A percentile compares a stretch with the other conserved stretches of the same genome.
These are phyloP conservation scores for Phrynocephalus forsythii DNA, from an alignment of 2,797 vertebrate genomes.

Conservation along the genomic window DNA sequence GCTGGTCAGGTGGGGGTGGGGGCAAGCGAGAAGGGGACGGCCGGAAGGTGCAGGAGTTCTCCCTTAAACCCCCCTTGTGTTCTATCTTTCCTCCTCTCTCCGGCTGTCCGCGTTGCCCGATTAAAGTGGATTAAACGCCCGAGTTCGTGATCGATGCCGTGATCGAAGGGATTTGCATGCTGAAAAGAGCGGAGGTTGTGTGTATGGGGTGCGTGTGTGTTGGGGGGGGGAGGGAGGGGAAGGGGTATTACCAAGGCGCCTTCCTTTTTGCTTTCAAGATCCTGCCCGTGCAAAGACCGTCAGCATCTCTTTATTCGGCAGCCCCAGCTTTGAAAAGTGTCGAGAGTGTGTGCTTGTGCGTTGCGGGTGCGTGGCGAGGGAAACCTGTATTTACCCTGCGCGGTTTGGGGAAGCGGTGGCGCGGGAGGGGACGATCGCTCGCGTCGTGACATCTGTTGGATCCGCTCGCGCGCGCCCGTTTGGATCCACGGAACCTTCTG, in stretches of 20 bases:
- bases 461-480: too few relatives aligned
- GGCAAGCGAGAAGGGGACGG: not conserved
- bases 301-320: too few relatives aligned
- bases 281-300: not conserved
- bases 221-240: too few relatives aligned
- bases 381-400: too few relatives aligned
- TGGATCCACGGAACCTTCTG: too few relatives aligned
- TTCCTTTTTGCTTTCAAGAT: not conserved
- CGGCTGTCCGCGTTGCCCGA: not conserved
- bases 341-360: too few relatives aligned
- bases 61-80: too few relatives aligned
- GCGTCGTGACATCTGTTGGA: too few relatives aligned
- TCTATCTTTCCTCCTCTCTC: not conserved
- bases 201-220: not conserved
- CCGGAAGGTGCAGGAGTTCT: not conserved
- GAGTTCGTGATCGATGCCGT: not conserved
- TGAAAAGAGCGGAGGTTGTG: not conserved
- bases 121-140: not conserved
- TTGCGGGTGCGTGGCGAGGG: too few relatives aligned
- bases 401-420: not conserved
- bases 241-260: not conserved
- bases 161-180: not conserved
- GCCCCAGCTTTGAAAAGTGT: too few relatives aligned
- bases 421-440: too few relatives aligned
- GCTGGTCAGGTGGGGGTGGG: not conserved